phyloP scores from a whole-genome alignment of 2,888 invertebrate species.

The Neocrepidodera transversa region DNA sequence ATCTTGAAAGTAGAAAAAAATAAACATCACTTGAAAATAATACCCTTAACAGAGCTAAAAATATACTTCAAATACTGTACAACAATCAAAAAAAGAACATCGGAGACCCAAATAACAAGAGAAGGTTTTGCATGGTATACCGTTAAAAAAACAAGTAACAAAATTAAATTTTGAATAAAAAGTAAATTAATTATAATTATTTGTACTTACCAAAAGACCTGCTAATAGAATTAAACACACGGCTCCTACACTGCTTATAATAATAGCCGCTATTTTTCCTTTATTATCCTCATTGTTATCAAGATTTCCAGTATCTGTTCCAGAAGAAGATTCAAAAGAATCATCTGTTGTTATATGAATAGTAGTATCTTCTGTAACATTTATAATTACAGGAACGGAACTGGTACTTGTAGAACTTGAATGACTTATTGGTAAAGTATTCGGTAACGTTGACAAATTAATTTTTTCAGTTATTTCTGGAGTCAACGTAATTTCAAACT shows the following conservation, averaged over 20 bases:
- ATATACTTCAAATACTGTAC: too few species aligned
- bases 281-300: slow-evolving; percentile 56
- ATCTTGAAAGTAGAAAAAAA: too few species aligned
- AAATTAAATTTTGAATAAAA: too few species aligned
- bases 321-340: slow-evolving; percentile 51
- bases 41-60: too few species aligned
- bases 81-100: too few species aligned
- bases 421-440: slow-evolving; percentile 54
- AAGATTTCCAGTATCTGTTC: slow-evolving; percentile 54
- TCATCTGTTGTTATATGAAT: slow-evolving; percentile 43
- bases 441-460: slow-evolving; percentile 38
- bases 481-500: slow-evolving; percentile 16
- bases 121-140: too few species aligned
- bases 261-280: slow-evolving; percentile 81
- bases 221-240: slow-evolving; percentile 79
- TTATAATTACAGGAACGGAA: neutral
- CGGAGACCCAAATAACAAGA: too few species aligned
- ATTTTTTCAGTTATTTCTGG: slow-evolving; percentile 1
- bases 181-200: too few species aligned
- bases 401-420: slow-evolving; percentile 24
- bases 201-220: slow-evolving; percentile 77
- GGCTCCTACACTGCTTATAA: slow-evolving; percentile 81
- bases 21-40: too few species aligned
- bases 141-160: too few species aligned
- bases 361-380: slow-evolving; percentile 12